Conservation (phyloP, 2,797 vertebrate species). For the Anguilla anguilla region DNA sequence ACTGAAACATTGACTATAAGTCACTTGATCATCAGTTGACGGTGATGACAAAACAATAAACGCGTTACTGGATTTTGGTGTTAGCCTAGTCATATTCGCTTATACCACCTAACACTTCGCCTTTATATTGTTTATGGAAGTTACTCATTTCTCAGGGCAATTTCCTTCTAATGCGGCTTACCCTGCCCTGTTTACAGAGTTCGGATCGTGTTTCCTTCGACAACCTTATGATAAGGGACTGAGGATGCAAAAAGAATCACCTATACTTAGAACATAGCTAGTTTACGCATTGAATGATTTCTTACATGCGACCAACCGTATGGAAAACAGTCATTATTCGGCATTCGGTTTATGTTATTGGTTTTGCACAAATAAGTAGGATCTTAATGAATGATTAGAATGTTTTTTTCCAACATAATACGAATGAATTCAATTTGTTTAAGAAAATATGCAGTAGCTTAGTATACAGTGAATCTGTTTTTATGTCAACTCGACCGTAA, state of each 20-base stretch:
- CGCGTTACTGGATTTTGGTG: not conserved
- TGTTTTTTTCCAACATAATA: too few species aligned
- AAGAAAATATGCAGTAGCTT: too few species aligned
- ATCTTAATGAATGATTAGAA: too few species aligned
- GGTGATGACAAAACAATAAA: not conserved
- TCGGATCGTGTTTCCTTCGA: slow-evolving; percentile 32
- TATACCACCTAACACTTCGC: not conserved
- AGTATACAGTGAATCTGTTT: not conserved
- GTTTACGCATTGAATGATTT: not conserved
- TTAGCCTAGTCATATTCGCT: not conserved
- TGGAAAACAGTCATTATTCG: not conserved
- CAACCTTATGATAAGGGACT: slow-evolving; percentile 6
- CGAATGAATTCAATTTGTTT: too few species aligned
- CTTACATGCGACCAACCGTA: not conserved
- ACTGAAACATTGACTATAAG: not conserved
- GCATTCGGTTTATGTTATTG: not conserved
- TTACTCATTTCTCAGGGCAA: slow-evolving; percentile 10
- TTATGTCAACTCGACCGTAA: not conserved
- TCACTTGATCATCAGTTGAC: slow-evolving; percentile 1
- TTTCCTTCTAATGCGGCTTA: slow-evolving; percentile 18
- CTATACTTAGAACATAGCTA: not conserved
- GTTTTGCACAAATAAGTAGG: not conserved
- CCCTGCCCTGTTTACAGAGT: slow-evolving; percentile 16
- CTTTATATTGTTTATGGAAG: not conserved
- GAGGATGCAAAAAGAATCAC: not conserved